Base-by-base conservation (phyloP, 2,888 invertebrate genomes). In the Noctua fimbriata region DNA sequence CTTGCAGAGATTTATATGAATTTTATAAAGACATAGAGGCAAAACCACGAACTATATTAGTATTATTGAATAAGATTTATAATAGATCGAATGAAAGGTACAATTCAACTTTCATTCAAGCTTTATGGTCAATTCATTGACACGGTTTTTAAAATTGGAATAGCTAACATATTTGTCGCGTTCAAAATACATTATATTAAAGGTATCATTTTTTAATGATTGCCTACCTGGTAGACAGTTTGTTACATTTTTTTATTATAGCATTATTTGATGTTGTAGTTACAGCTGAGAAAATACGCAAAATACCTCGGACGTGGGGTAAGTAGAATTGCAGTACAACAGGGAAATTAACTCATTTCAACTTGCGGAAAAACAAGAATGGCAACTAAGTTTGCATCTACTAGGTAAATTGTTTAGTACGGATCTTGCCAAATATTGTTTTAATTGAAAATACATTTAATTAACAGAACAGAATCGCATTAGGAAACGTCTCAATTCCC, bases 21-120 rank as follows among this genome's bases (percentile, higher is more conserved):
- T 94, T 94, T 95, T 88, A 95, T 95, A 94, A 92, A 94, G 95
- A 94, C 89, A 93, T 93, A 91, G 92, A 91, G 91, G 90, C 86
- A 87, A 87, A 89, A 88, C 82, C 87, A 81, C 86, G 72, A 79
- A 85, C 76, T 89, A 67, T 65, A 85, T 87, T 81, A 85, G 83
- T 81, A 83, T 89, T 89, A 84, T 88, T 87, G 69, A 71, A 58
- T 69, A 83, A 89, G 88, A 89, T 89, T 91, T 89, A 88, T 90
- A 75, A 79, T 79, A 83, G 58, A 6, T 78, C 67, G 76, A 87
- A 81, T 85, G 84, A 81, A 87, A 87, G 89, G 78, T 79, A 79
- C 75, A 73, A 78, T 86, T 83, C 89, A 88, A 83, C 86, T 73
- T 87, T 87, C 81, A 83, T 87, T 83, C 87, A 82, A 73, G 12